Evolutionary conservation across 2,797 vertebrate species (phyloP).

Genomic region (Ispidina picta): DNA sequence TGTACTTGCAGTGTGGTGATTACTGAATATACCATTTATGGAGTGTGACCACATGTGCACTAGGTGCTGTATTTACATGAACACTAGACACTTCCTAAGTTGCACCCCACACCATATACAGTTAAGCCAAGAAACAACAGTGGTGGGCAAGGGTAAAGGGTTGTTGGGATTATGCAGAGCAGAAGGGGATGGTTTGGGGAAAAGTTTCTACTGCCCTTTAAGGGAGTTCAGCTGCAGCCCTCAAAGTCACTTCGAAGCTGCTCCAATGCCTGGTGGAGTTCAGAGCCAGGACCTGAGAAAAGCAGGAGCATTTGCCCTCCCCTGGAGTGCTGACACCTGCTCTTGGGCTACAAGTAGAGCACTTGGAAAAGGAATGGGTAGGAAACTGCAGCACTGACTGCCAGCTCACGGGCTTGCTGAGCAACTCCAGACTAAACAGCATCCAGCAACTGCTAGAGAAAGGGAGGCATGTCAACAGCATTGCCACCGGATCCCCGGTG

Average conservation of each 20-base stretch:
- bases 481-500: constrained; percentile 33
- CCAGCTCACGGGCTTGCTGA: neutral
- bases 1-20: neutral
- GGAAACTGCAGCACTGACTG: neutral
- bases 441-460: neutral
- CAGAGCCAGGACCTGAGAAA: neutral
- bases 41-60: neutral
- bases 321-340: neutral
- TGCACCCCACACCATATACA: neutral
- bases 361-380: neutral
- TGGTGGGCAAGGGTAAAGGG: neutral
- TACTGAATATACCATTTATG: neutral
- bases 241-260: neutral
- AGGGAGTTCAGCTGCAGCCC: neutral
- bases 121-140: neutral
- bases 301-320: neutral
- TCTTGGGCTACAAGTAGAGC: neutral
- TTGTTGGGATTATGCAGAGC: neutral
- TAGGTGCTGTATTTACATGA: neutral
- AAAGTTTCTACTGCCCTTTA: neutral
- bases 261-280: neutral
- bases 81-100: neutral
- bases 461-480: constrained; percentile 34
- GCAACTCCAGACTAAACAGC: neutral
- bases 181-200: neutral